Percentiles rank a stretch among this genome's conserved stretches.
phyloP scores from a whole-genome alignment of 2,888 invertebrate species.

The Sinhomidia bicolor region DNA sequence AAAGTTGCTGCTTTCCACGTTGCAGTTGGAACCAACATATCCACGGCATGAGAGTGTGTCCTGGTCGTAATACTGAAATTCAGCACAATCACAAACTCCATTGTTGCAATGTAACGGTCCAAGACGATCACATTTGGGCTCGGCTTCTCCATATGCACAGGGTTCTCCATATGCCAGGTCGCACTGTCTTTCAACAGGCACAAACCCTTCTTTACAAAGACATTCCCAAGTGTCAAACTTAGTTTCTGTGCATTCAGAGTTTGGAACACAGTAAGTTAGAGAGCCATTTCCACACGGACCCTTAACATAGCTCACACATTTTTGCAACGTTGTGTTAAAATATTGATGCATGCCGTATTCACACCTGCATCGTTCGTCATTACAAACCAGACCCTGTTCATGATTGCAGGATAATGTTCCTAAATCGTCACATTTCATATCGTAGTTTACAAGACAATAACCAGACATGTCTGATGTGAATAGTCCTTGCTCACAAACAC shows the following conservation, averaged over 20 bases:
- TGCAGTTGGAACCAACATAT: constrained; percentile 38
- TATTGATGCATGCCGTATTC: constrained; percentile 42
- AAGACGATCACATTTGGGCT: constrained; percentile 30
- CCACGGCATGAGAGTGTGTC: constrained; percentile 13
- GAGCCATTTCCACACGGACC: constrained; percentile 32
- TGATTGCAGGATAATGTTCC: constrained; percentile 37
- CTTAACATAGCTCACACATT: constrained; percentile 36
- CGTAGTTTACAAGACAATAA: background rate
- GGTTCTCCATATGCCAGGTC: constrained; percentile 40
- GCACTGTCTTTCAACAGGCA: constrained; percentile 20
- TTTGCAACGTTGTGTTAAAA: background rate
- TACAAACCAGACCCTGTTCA: constrained; percentile 30
- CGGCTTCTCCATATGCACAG: background rate
- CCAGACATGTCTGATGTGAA: constrained; percentile 18
- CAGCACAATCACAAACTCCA: constrained; percentile 30
- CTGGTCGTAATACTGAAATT: constrained; percentile 37
- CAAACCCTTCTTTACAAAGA: constrained; percentile 28
- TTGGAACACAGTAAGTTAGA: background rate
- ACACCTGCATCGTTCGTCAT: constrained; percentile 34
- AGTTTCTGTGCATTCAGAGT: constrained; percentile 25
- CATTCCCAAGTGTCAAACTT: constrained; percentile 22
- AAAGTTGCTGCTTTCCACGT: background rate
- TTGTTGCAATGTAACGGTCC: constrained; percentile 16
- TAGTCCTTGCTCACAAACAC: constrained; percentile 10
- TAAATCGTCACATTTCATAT: constrained; percentile 10